Percentiles rank a stretch among this genome's conserved stretches.
Conservation (phyloP, 1,140 invertebrate species). For the Anadara kagoshimensis region DNA sequence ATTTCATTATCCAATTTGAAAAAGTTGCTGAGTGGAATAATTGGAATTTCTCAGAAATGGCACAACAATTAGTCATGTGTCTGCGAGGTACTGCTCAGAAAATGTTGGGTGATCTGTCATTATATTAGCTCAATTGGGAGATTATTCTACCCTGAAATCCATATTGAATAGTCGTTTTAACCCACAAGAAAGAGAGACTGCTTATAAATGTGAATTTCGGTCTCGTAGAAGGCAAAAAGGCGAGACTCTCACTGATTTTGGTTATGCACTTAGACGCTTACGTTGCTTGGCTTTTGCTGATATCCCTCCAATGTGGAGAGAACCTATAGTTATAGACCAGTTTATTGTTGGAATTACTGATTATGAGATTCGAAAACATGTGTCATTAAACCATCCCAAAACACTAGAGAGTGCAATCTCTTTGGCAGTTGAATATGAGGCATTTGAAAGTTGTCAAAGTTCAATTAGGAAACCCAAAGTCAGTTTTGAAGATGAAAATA, state of each 20-base stretch:
- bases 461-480: background rate
- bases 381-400: conserved; percentile 11
- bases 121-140: background rate
- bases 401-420: conserved; percentile 24
- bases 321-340: conserved; percentile 31
- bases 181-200: conserved; percentile 21
- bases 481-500: no score
- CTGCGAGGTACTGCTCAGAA: conserved; percentile 36
- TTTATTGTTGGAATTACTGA: conserved; percentile 28
- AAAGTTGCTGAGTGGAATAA: conserved; percentile 35
- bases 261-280: conserved; percentile 34
- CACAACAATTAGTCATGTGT: conserved; percentile 39
- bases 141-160: conserved; percentile 27
- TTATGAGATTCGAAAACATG: conserved; percentile 10
- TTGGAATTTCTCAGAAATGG: conserved; percentile 30
- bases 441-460: conserved; percentile 1
- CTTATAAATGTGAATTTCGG: conserved; percentile 35
- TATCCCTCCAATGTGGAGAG: background rate
- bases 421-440: conserved; percentile 15
- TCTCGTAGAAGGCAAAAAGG: conserved; percentile 21
- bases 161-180: conserved; percentile 29
- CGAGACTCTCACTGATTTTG: conserved; percentile 32
- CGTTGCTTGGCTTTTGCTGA: conserved; percentile 25
- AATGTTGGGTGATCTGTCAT: conserved; percentile 33
- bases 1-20: conserved; percentile 47